Evolutionary conservation across 2,888 invertebrate genomes (phyloP).

Genomic region (Athalia circularis): DNA sequence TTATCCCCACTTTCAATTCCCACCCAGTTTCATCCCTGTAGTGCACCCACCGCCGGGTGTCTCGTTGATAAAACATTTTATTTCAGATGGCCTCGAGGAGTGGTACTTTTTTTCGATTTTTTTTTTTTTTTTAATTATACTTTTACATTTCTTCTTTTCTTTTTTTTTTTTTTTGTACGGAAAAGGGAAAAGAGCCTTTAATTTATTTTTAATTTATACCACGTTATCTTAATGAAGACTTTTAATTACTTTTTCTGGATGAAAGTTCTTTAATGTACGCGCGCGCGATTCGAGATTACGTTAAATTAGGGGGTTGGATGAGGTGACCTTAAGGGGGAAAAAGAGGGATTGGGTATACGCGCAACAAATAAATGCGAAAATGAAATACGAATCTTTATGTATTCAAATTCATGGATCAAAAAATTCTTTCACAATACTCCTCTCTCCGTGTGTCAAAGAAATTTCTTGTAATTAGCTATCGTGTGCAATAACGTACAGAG

Average conservation of each 20-base stretch:
- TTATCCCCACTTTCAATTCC: constrained; percentile 15
- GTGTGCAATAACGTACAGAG: background rate
- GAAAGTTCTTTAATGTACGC: constrained; percentile 46
- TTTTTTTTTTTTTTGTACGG: background rate
- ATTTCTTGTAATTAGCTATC: constrained; percentile 37
- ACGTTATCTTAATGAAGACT: constrained; percentile 63
- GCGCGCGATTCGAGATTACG: constrained; percentile 39
- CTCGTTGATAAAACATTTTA: constrained; percentile 51
- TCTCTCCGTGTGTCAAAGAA: constrained; percentile 13
- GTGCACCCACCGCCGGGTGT: background rate
- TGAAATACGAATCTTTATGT: constrained; percentile 30
- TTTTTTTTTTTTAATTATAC: background rate
- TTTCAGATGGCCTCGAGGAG: constrained; percentile 32
- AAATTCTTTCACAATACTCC: constrained; percentile 19
- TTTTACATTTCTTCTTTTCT: no score
- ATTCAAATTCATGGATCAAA: constrained; percentile 8
- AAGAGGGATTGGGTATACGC: background rate
- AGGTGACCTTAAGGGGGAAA: background rate
- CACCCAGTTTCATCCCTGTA: background rate
- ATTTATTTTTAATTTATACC: constrained; percentile 66
- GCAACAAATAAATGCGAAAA: constrained; percentile 30
- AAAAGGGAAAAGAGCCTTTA: constrained; percentile 38
- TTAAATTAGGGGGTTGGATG: constrained; percentile 32
- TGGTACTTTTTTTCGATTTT: no score
- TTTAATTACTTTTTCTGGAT: constrained; percentile 62